Percentiles rank a stretch among this genome's conserved stretches.
phyloP scores from a whole-genome alignment of 2,797 vertebrate species.

The Megaceryle alcyon region DNA sequence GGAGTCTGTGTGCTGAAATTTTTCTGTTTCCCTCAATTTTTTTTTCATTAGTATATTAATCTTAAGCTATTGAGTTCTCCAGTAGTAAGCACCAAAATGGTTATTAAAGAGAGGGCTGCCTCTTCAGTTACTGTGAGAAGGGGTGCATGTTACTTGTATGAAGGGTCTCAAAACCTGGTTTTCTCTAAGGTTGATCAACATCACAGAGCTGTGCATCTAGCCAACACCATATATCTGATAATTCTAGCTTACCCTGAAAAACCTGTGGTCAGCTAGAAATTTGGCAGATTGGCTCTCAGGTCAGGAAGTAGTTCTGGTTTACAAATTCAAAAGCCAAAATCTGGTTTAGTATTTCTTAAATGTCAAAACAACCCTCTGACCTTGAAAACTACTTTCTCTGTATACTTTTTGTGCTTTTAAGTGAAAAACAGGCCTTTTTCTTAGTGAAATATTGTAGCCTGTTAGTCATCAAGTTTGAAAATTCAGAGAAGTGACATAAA shows the following conservation, averaged over 20 bases:
- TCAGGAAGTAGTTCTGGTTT: slow-evolving; percentile 74
- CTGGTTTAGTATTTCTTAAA: slow-evolving; percentile 64
- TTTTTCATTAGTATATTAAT: slow-evolving; percentile 67
- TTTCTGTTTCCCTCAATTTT: slow-evolving; percentile 19
- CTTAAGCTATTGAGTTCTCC: slow-evolving; percentile 63
- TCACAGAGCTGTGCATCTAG: neutral
- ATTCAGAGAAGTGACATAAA: neutral
- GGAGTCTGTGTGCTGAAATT: neutral
- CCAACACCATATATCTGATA: slow-evolving; percentile 15
- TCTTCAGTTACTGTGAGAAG: slow-evolving; percentile 50
- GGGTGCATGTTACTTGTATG: slow-evolving; percentile 23
- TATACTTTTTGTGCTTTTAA: slow-evolving; percentile 18
- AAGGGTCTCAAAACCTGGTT: slow-evolving; percentile 34
- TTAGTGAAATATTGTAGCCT: neutral
- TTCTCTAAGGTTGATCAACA: slow-evolving; percentile 61
- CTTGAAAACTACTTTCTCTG: slow-evolving; percentile 32
- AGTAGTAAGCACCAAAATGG: slow-evolving; percentile 27
- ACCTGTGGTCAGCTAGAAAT: slow-evolving; percentile 69
- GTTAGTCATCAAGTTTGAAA: slow-evolving; percentile 26
- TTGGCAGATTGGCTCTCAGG: slow-evolving; percentile 71
- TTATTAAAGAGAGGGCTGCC: slow-evolving; percentile 53
- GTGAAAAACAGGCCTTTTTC: neutral
- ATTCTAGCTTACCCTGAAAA: slow-evolving; percentile 71
- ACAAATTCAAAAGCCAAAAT: slow-evolving; percentile 75
- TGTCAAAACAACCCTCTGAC: slow-evolving; percentile 47